Base-by-base conservation (phyloP, 2,888 invertebrate species). In the Eupithecia subfuscata region DNA sequence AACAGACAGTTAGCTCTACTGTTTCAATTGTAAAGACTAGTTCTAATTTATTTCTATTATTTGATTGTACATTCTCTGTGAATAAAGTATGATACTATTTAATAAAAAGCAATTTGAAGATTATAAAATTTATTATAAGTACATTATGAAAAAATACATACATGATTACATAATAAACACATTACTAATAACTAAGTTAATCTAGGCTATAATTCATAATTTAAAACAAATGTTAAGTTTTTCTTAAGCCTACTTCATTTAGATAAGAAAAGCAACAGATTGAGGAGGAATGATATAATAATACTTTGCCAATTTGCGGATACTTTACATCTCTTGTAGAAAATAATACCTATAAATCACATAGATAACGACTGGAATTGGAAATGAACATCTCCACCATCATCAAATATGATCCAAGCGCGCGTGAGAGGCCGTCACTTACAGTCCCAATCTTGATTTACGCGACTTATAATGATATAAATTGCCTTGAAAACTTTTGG, bases 101-200 rank as follows among this genome's bases (percentile, higher is more conserved):
- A 75, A 80, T 76, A 75, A 80, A 83, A 83, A 79, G 77, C 65
- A 76, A 75, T 77, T 70, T 43, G 72, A 68, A 81, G 77, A 82
- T 83, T 82, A 85, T 84, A 86, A 78, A 87, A 79, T 84, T 86
- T 84, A 86, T 71, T 43, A 83, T 89, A 85, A 86, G 85, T 88
- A 87, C 85, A 87, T 87, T 86, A 86, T 84, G 84, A 83, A 87
- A 89, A 88, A 89, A 91, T 90, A 91, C 88, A 91, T 91, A 91
- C 85, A 89, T 90, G 89, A 90, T 90, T 91, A 90, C 83, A 88
- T 82, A 84, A 86, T 86, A 88, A 85, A 90, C 87, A 86, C 85
- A 83, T 76, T 82, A 82, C 83, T 85, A 83, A 82, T 82, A n/a
- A 81, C 80, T 83, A 81, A 73, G 76, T 78, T 83, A 80, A 81